Base-by-base conservation (phyloP, 2,797 vertebrate species). In the Perodicticus potto region DNA sequence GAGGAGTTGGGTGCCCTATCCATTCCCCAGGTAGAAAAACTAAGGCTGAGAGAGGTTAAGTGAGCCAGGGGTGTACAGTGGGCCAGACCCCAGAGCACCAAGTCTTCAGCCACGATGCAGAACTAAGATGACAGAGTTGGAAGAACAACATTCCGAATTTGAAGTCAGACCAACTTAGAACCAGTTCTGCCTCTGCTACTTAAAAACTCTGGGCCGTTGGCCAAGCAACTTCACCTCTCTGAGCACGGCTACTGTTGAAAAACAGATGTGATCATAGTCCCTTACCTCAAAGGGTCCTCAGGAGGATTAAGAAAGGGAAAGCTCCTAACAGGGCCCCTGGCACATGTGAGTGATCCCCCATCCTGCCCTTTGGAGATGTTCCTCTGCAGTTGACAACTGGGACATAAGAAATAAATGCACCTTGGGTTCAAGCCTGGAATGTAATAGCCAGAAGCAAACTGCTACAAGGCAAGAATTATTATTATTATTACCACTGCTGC, bases 41-140 rank as follows among this genome's bases (percentile, higher is more conserved):
- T 10, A 37, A 95, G 55, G 55, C 81, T 34, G 63, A 49, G 25
- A 65, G 80, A 43, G 5, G n/a, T 2, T 29, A 32, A 27, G 23
- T 34, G 63, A 43, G 17, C 32, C 4, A 22, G 70, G 81, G 9
- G 1, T 0, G 14, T 74, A 72, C 10, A 23, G 20, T 3, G 55
- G 6, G 55, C 57, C 67, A 4, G 69, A 72, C 19, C 43, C 40
- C 19, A n/a, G 63, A 45, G 40, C 23, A 37, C n/a, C 0, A 0
- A 0, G 37, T 22, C 80, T 88, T 61, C 40, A 6, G 34, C 61
- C 25, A 20, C 0, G 0, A 29, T 1, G 3, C 0, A 9, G 27
- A 22, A 55, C 55, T 7, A 17, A 55, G 63, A 9, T 8, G 7
- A 85, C 22, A 91, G 25, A 29, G 27, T 2, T 2, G 20, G 59